These are phyloP conservation scores for Cryptus viduatorius DNA, from an alignment of 2,888 invertebrate genomes.

Conservation along the genomic window DNA sequence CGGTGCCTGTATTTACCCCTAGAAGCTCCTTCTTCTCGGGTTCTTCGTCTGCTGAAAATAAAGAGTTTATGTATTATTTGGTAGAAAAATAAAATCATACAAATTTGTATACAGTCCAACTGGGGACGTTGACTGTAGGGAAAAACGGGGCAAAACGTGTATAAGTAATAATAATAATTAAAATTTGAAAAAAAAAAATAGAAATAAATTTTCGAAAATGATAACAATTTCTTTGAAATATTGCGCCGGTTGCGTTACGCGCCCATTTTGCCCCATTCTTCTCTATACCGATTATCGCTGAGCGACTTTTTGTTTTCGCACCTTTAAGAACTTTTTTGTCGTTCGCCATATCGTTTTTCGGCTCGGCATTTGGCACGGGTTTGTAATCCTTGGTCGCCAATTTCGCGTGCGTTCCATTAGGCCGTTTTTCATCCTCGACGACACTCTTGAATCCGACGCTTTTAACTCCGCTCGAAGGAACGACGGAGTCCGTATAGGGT, in stretches of 20 bases:
- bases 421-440: constrained; percentile 80
- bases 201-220: too few species aligned
- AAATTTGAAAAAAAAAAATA: too few species aligned
- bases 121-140: too few species aligned
- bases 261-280: too few species aligned
- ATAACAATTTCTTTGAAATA: too few species aligned
- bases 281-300: neutral
- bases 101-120: neutral
- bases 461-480: constrained; percentile 73
- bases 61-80: constrained; percentile 30
- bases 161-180: too few species aligned
- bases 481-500: constrained; percentile 77
- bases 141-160: too few species aligned
- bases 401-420: constrained; percentile 83
- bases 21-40: constrained; percentile 84
- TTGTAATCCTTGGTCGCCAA: constrained; percentile 82
- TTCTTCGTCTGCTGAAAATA: constrained; percentile 82
- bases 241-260: too few species aligned
- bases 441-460: constrained; percentile 81
- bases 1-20: constrained; percentile 84
- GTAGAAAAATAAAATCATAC: neutral
- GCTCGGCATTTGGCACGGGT: constrained; percentile 78
- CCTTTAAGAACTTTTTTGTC: constrained; percentile 83
- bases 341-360: constrained; percentile 76
- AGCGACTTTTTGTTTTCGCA: constrained; percentile 65